Evolutionary conservation across 2,113 vertebrate genomes (phyloP).

Genomic region (Apodemus speciosus): DNA sequence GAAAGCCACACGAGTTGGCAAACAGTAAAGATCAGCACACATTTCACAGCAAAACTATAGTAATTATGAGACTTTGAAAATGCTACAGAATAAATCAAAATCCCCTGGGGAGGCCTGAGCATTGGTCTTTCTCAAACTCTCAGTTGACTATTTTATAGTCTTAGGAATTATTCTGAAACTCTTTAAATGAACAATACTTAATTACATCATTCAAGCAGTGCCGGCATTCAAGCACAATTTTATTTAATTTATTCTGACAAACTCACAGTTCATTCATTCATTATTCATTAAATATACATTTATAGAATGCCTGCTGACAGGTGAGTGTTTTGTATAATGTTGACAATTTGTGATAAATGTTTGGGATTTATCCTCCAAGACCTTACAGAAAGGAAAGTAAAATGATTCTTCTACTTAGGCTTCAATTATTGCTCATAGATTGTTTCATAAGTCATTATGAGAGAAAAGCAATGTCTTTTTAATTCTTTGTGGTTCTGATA

Average conservation of each 20-base stretch:
- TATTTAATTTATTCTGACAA: slow-evolving; percentile 64
- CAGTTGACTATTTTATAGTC: neutral
- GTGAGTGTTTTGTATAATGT: slow-evolving; percentile 35
- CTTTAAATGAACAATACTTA: slow-evolving; percentile 52
- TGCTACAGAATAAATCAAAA: neutral
- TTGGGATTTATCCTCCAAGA: slow-evolving; percentile 46
- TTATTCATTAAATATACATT: slow-evolving; percentile 59
- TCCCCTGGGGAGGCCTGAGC: neutral
- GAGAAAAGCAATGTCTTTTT: neutral
- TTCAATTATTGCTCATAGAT: slow-evolving; percentile 19
- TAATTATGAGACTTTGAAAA: neutral
- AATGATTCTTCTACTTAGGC: slow-evolving; percentile 4
- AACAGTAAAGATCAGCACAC: neutral
- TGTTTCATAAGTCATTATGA: neutral
- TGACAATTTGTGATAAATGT: slow-evolving; percentile 54
- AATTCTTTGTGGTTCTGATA: slow-evolving; percentile 9
- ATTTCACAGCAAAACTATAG: neutral
- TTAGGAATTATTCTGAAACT: slow-evolving; percentile 18
- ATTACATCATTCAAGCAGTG: slow-evolving; percentile 54
- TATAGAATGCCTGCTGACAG: slow-evolving; percentile 54
- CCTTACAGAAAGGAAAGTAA: slow-evolving; percentile 12
- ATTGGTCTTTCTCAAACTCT: neutral
- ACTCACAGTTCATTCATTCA: slow-evolving; percentile 55
- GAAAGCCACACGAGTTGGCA: neutral
- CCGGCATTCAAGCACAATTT: slow-evolving; percentile 41